Evolutionary conservation across 2,888 invertebrate species (phyloP).

Genomic region (Cenopis cana): DNA sequence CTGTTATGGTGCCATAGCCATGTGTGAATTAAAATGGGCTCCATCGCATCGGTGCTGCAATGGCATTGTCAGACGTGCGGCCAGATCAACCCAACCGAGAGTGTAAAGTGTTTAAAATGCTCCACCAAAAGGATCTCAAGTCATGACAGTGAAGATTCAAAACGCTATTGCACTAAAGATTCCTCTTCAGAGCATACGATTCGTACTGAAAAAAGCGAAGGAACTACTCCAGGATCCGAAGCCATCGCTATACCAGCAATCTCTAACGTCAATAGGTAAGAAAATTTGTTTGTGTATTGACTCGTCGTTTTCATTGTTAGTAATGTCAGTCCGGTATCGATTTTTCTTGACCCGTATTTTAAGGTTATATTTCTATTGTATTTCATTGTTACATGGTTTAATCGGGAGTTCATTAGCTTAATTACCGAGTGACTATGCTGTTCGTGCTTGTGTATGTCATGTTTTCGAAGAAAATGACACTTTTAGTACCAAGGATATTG

Average conservation of each 20-base stretch:
- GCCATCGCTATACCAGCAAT: slow-evolving; percentile 74
- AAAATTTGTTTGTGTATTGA: slow-evolving; percentile 56
- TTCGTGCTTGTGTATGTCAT: slow-evolving; percentile 67
- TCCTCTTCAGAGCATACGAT: slow-evolving; percentile 76
- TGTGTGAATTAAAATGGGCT: slow-evolving; percentile 91
- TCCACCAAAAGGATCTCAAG: slow-evolving; percentile 87
- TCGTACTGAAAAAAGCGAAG: slow-evolving; percentile 76
- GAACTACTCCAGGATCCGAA: slow-evolving; percentile 77
- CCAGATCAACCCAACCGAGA: slow-evolving; percentile 95
- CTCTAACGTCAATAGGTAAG: slow-evolving; percentile 77
- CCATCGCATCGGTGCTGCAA: slow-evolving; percentile 96
- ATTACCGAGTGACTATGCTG: slow-evolving; percentile 64
- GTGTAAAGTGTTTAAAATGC: slow-evolving; percentile 93
- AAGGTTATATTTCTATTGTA: slow-evolving; percentile 79
- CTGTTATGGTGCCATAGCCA: slow-evolving; percentile 84
- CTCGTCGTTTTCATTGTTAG: slow-evolving; percentile 67
- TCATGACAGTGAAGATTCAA: slow-evolving; percentile 82
- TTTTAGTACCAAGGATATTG: slow-evolving; percentile 49
- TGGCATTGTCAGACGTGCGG: slow-evolving; percentile 96
- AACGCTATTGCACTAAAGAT: slow-evolving; percentile 71
- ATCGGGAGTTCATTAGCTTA: slow-evolving; percentile 68
- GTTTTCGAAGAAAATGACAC: slow-evolving; percentile 66
- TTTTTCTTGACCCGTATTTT: slow-evolving; percentile 76
- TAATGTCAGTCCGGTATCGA: slow-evolving; percentile 74
- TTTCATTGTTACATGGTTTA: slow-evolving; percentile 65